Conservation (phyloP, 2,113 vertebrate species). For the Tauraco erythrolophus region DNA sequence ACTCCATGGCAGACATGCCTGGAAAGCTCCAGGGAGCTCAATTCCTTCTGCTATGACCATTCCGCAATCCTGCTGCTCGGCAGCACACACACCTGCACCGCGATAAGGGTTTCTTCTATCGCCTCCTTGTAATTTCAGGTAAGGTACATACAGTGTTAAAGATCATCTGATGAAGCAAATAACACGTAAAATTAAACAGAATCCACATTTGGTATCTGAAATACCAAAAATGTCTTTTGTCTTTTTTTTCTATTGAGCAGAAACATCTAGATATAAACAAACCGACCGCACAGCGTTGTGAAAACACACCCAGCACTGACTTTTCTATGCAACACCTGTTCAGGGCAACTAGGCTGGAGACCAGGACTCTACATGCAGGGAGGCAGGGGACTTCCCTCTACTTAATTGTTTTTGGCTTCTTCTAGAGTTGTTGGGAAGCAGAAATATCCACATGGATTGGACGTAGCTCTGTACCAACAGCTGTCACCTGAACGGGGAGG, state of each 20-base stretch:
- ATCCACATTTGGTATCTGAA: not conserved
- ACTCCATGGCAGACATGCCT: fast-evolving
- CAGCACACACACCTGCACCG: not conserved
- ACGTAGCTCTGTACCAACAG: fast-evolving
- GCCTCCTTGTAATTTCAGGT: not conserved
- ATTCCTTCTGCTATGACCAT: fast-evolving
- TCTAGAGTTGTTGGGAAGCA: not conserved
- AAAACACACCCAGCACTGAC: too few species aligned
- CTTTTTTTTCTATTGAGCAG: not conserved
- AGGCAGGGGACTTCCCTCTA: not conserved
- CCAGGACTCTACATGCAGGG: not conserved
- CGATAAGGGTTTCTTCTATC: not conserved
- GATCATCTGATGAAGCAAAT: not conserved
- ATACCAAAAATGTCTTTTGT: not conserved
- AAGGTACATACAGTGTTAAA: not conserved
- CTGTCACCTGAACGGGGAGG: not conserved
- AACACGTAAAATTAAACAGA: not conserved
- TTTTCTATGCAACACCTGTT: fast-evolving
- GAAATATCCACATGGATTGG: not conserved
- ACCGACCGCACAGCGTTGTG: too few species aligned
- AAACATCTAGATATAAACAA: not conserved
- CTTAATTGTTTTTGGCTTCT: not conserved
- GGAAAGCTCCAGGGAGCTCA: not conserved
- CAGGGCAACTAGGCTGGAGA: not conserved
- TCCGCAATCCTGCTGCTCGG: fast-evolving